Base-by-base conservation (phyloP, 2,888 invertebrate genomes). In the Ochlodes sylvanus region DNA sequence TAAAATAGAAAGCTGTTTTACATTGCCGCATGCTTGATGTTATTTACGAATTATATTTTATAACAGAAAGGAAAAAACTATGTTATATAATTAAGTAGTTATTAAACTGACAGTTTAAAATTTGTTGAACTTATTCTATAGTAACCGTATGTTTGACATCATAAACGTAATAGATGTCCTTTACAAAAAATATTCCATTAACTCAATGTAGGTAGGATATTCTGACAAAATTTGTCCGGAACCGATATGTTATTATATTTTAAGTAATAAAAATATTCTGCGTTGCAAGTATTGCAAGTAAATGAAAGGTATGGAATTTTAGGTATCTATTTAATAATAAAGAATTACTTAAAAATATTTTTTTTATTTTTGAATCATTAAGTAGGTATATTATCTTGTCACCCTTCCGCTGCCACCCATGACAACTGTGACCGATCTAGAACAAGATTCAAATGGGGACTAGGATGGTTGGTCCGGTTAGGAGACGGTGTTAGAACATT, bases 321-420 rank as follows among this genome's bases (percentile, higher is more conserved):
- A 63, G 41, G 42, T 58, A 58, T 42, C 44, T 54, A 63, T 54
- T 54, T 63, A 54, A 63, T 54, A 42, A 42, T 42, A 42, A 15
- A 54, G 27, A 34, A 21, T 12, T 62, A n/a, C 42, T 42, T 38
- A 38, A 0, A 38, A 38, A 38, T 38, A 12, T 38, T 38, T 3
- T 38, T 38, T 38, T 38, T 10, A 12, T 38, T 38, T n/a, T n/a
- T n/a, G n/a, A n/a, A n/a, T n/a, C n/a, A n/a, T n/a, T n/a, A n/a
- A n/a, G n/a, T n/a, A n/a, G n/a, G n/a, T n/a, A n/a, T n/a, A n/a
- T n/a, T n/a, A n/a, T n/a, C n/a, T n/a, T n/a, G n/a, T n/a, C n/a
- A n/a, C n/a, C n/a, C n/a, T n/a, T n/a, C n/a, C n/a, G n/a, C n/a
- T n/a, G n/a, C n/a, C n/a, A n/a, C n/a, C n/a, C n/a, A n/a, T n/a